phyloP scores from a whole-genome alignment of 2,797 vertebrate species.

The Melopsittacus undulatus region DNA sequence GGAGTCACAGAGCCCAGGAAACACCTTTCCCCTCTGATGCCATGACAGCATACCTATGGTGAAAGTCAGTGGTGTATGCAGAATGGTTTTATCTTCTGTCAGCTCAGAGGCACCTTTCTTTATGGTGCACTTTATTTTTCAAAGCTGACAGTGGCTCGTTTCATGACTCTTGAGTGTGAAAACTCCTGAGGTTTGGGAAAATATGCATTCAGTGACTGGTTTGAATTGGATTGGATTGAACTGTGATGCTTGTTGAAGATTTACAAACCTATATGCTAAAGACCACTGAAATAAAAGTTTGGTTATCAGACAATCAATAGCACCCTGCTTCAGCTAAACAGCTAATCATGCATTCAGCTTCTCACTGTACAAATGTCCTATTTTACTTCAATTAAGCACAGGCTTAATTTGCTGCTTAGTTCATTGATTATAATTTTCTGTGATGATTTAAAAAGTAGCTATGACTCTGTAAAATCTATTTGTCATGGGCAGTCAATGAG shows the following conservation, averaged over 20 bases:
- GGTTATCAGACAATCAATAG: background rate
- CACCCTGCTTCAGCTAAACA: background rate
- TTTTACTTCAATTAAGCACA: slow-evolving; percentile 12
- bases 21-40: background rate
- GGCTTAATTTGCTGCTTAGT: background rate
- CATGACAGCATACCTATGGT: background rate
- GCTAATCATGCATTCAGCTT: background rate
- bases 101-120: background rate
- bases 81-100: background rate
- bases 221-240: background rate
- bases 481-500: background rate
- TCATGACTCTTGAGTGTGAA: background rate
- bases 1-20: background rate
- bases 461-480: slow-evolving; percentile 10
- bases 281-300: background rate
- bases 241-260: background rate
- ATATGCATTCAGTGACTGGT: background rate
- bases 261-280: background rate
- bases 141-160: background rate
- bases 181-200: background rate
- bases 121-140: background rate
- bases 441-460: background rate
- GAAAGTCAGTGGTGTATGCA: background rate
- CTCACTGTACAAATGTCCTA: background rate
- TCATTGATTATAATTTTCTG: background rate